Base-by-base conservation (phyloP, 2,797 vertebrate species). In the Psittacula echo region DNA sequence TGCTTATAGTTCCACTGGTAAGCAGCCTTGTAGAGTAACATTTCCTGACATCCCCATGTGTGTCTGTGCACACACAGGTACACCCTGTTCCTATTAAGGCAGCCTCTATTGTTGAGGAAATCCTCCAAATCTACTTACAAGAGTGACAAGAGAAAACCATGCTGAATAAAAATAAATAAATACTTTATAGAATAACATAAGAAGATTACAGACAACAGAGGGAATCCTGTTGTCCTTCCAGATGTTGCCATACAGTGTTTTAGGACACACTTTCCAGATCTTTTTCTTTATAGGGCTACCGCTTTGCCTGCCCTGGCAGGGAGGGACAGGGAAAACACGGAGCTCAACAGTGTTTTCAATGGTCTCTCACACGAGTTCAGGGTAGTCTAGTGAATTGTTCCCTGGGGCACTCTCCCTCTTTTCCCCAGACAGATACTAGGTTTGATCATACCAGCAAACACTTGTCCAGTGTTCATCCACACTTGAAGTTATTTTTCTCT, bases 321-420 rank as follows among this genome's bases (percentile, higher is more conserved):
- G 16, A 67, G 12, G 37, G 7, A 88, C 13, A 51, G 4, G 19
- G 19, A 71, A 88, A 79, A 42, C 30, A 58, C 0, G 0, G 10
- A 80, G 4, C 34, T 30, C 42, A 60, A 15, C 7, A 41, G 4
- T 14, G 9, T 61, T 95, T 85, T 39, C 58, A 61, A 60, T 26
- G 23, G 4, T 60, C n/a, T 76, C 54, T 13, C 4, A 24, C 22
- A 2, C 4, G 17, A 66, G 34, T 75, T 72, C 29, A 29, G 11
- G 27, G 5, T 44, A 13, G 19, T 22, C 44, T 34, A 37, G 10
- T 7, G 16, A 85, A 51, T 13, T 30, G 24, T 39, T 91, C 22
- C 24, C 47, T 78, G 22, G 11, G 13, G 3, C 13, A 60, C 7
- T 53, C 2, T 6, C 21, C 26, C 11, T 77, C 53, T 66, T 21